Base-by-base conservation (phyloP, 2,888 invertebrate genomes). In the Pollenia amentaria region DNA sequence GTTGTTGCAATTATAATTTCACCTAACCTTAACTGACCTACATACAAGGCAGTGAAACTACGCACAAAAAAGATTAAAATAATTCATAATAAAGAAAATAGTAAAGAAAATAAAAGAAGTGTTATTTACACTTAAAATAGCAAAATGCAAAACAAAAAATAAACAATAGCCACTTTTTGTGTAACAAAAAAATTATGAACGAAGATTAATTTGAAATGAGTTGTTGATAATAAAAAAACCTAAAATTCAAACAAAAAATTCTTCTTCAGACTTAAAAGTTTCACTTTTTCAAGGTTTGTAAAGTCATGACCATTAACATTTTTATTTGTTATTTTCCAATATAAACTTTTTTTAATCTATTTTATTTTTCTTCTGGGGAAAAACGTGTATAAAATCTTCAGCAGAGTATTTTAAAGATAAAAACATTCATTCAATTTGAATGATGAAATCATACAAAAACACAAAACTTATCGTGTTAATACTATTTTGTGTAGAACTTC, bases 21-120 rank as follows among this genome's bases (percentile, higher is more conserved):
- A 62, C 18, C 48, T 60, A 21, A 62, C 29, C 29, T 29, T 29
- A 29, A 75, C 60, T 75, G 73, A 75, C 73, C 73, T 62, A 62
- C 60, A 75, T 75, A 62, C 2, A 62, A 7, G 2, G 16, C 44
- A 40, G 40, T 40, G 40, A 42, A 53, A 11, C 18, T 2, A 14
- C 11, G 8, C 11, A 44, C n/a, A 62, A 46, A 7, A 51, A 16
- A 64, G 18, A 44, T n/a, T 2, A 11, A 14, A 65, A 2, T 6
- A 29, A 29, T 29, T 29, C 6, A 64, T 18, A 12, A 21, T 21
- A 16, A 38, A 69, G 16, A 69, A 38, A 51, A 14, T 48, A 8
- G 44, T 16, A 40, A 16, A 40, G 10, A 40, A 10, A 44, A 48
- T 44, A 16, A 38, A 51, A 40, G 12, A 67, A 67, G n/a, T 48